Percentiles rank a stretch among this genome's conserved stretches.
These are phyloP conservation scores for Scomber japonicus DNA, from an alignment of 2,113 vertebrate genomes.

Conservation along the genomic window DNA sequence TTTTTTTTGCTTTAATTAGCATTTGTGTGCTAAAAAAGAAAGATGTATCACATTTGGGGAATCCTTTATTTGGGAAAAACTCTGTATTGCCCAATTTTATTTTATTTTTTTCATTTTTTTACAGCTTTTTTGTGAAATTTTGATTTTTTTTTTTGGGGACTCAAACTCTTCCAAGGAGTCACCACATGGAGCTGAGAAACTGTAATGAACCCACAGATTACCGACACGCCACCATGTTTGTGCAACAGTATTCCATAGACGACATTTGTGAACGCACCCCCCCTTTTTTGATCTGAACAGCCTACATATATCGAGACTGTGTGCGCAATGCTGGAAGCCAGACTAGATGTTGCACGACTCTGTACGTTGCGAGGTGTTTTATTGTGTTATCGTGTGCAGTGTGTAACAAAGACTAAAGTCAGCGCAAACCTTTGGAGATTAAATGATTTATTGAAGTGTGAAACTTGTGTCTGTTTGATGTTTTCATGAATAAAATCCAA, in stretches of 20 bases:
- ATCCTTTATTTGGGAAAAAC: slow-evolving; percentile 39
- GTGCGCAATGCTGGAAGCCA: slow-evolving; percentile 51
- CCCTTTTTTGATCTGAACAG: slow-evolving; percentile 28
- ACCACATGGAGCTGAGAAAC: not conserved
- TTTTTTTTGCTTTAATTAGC: slow-evolving; percentile 8
- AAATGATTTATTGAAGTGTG: slow-evolving; percentile 73
- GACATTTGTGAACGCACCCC: slow-evolving; percentile 48
- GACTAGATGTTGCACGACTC: slow-evolving; percentile 79
- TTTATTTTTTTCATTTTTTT: too few species aligned
- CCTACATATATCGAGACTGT: slow-evolving; percentile 44
- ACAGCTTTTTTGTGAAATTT: not conserved
- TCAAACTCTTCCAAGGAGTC: slow-evolving; percentile 42
- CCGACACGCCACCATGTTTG: slow-evolving; percentile 30
- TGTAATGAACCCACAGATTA: slow-evolving; percentile 11
- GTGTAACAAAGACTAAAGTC: slow-evolving; percentile 74
- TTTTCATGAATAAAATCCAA: not conserved
- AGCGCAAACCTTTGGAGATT: slow-evolving; percentile 71
- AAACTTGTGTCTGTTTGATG: slow-evolving; percentile 6
- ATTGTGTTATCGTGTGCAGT: slow-evolving; percentile 76
- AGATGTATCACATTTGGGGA: not conserved
- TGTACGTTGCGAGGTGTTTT: slow-evolving; percentile 75
- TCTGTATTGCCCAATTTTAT: slow-evolving; percentile 16
- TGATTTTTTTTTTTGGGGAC: slow-evolving; percentile 19
- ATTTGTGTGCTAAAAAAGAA: not conserved
- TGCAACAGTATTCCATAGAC: slow-evolving; percentile 56